Evolutionary conservation across 2,888 invertebrate species (phyloP).

Genomic region (Eremobia ochroleuca): DNA sequence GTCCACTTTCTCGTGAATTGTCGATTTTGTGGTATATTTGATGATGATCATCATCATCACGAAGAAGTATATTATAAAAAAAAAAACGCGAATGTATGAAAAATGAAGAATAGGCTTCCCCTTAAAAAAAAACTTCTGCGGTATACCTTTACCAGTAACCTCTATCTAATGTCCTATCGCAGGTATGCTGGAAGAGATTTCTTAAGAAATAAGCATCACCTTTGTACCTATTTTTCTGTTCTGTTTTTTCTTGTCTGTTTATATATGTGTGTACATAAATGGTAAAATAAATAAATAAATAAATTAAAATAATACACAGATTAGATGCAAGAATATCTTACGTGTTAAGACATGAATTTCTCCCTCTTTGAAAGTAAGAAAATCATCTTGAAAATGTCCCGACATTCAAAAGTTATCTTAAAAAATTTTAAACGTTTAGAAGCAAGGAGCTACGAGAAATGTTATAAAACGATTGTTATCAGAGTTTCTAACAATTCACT

Average conservation of each 20-base stretch:
- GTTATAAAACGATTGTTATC: constrained; percentile 31
- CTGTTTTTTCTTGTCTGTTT: no score
- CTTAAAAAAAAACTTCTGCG: neutral
- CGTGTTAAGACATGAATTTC: neutral
- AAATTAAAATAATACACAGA: neutral
- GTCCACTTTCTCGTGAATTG: neutral
- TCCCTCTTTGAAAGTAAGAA: constrained; percentile 12
- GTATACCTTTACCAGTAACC: no score
- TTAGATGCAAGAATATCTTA: constrained; percentile 3
- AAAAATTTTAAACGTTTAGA: constrained; percentile 36
- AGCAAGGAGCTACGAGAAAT: constrained; percentile 1
- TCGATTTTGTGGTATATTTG: neutral
- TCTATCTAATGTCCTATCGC: no score
- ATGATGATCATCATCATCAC: no score
- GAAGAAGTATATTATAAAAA: no score
- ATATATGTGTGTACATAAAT: no score
- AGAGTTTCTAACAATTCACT: constrained; percentile 21
- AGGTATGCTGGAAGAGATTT: no score
- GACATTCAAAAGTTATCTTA: constrained; percentile 16
- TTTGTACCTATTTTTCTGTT: no score
- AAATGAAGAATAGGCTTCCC: neutral
- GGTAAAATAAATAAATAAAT: no score
- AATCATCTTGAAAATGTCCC: constrained; percentile 15
- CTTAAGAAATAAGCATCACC: no score
- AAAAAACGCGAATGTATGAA: neutral